A percentile compares a stretch with the other conserved stretches of the same genome.
phyloP scores from a whole-genome alignment of 1,140 invertebrate genomes.

The Gonatopus flavifemur region DNA sequence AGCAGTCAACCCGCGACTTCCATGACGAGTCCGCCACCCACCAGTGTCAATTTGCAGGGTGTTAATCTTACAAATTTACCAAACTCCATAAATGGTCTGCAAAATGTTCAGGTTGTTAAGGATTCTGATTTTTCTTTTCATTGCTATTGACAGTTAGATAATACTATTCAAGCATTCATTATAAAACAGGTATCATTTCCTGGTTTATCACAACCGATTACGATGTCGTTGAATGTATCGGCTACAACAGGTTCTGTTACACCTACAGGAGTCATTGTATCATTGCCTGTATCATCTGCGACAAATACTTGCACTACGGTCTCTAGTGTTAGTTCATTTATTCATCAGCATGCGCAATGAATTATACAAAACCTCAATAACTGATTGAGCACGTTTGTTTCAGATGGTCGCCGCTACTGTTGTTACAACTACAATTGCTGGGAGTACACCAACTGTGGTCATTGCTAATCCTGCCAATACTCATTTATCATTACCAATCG shows the following conservation, averaged over 20 bases:
- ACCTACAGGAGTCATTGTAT: slow-evolving; percentile 65
- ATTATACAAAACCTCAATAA: neutral
- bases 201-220: slow-evolving; percentile 76
- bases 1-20: slow-evolving; percentile 54
- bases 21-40: slow-evolving; percentile 64
- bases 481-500: slow-evolving; percentile 63
- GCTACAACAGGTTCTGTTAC: slow-evolving; percentile 57
- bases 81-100: slow-evolving; percentile 71
- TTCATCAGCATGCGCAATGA: neutral
- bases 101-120: slow-evolving; percentile 70
- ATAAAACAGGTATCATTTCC: slow-evolving; percentile 71
- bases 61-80: slow-evolving; percentile 76
- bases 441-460: slow-evolving; percentile 57
- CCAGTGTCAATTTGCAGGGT: slow-evolving; percentile 68
- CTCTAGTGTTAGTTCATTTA: slow-evolving; percentile 47
- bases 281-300: slow-evolving; percentile 52
- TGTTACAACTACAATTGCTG: slow-evolving; percentile 54
- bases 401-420: slow-evolving; percentile 53
- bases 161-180: slow-evolving; percentile 30
- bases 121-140: slow-evolving; percentile 14
- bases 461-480: slow-evolving; percentile 60
- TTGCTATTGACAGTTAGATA: slow-evolving; percentile 10
- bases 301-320: slow-evolving; percentile 57
- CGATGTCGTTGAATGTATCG: slow-evolving; percentile 72
- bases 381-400: slow-evolving; percentile 10